phyloP scores from a whole-genome alignment of 2,888 invertebrate genomes.

The Tortrix viridana region DNA sequence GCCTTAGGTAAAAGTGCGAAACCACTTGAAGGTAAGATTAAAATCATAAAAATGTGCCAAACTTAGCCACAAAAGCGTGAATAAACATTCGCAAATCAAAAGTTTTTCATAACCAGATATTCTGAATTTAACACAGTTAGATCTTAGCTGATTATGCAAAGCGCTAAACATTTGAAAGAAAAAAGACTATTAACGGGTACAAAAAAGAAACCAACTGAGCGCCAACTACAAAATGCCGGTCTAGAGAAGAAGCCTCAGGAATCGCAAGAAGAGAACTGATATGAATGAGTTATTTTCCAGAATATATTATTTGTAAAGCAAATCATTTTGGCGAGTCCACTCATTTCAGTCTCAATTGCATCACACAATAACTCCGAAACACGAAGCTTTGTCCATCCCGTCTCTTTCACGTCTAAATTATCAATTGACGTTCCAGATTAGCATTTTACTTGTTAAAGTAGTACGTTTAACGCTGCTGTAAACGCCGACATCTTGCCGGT shows the following conservation, averaged over 20 bases:
- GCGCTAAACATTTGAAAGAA: slow-evolving; percentile 1
- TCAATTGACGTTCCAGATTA: no score
- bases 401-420: no score
- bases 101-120: not conserved
- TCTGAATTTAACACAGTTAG: not conserved
- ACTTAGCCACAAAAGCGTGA: slow-evolving; percentile 16
- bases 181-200: not conserved
- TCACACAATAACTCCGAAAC: not conserved
- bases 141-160: not conserved
- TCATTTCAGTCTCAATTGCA: not conserved
- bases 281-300: no score
- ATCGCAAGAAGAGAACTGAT: no score
- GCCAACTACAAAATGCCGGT: not conserved
- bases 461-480: no score
- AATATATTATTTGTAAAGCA: no score
- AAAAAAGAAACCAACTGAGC: slow-evolving; percentile 2
- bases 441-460: no score
- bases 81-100: not conserved
- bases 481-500: no score
- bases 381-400: not conserved
- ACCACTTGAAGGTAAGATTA: slow-evolving; percentile 15
- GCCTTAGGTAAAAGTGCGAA: slow-evolving; percentile 1
- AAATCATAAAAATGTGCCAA: slow-evolving; percentile 2
- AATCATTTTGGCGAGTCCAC: no score
- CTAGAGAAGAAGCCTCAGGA: no score